phyloP scores from a whole-genome alignment of 2,797 vertebrate genomes.

The Eleutherodactylus coqui region DNA sequence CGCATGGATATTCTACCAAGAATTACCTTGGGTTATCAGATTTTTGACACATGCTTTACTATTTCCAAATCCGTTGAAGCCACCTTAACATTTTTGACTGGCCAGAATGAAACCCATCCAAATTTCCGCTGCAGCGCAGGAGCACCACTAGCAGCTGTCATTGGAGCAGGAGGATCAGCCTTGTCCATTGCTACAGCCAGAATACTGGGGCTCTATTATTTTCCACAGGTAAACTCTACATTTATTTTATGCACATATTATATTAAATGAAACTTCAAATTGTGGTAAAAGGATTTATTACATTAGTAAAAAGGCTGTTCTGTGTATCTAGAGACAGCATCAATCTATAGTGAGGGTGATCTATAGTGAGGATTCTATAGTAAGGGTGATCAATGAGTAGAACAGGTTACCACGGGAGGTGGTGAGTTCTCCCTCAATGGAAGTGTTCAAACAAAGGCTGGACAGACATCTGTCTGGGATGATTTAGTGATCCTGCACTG shows the following conservation, averaged over 20 bases:
- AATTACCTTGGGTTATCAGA: slow-evolving; percentile 83
- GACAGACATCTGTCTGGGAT: no score
- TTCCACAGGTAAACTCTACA: slow-evolving; percentile 79
- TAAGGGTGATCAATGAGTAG: no score
- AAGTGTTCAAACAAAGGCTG: no score
- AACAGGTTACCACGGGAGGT: no score
- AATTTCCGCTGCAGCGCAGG: slow-evolving; percentile 84
- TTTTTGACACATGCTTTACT: slow-evolving; percentile 87
- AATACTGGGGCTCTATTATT: slow-evolving; percentile 85
- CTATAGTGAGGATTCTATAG: no score
- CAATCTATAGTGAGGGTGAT: no score
- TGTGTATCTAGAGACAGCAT: not conserved
- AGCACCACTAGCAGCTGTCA: slow-evolving; percentile 77
- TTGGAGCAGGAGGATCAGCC: slow-evolving; percentile 84
- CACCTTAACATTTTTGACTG: slow-evolving; percentile 83
- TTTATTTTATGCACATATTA: not conserved
- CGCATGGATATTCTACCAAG: slow-evolving; percentile 77
- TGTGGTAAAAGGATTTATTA: not conserved
- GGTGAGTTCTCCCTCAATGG: no score
- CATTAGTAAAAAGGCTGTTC: not conserved
- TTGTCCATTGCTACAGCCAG: slow-evolving; percentile 85
- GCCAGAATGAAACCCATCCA: slow-evolving; percentile 86
- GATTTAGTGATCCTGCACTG: no score
- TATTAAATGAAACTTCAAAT: not conserved
- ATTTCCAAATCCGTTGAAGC: slow-evolving; percentile 87